These are phyloP conservation scores for Salvelinus alpinus DNA, from an alignment of 2,113 vertebrate genomes.

Conservation along the genomic window DNA sequence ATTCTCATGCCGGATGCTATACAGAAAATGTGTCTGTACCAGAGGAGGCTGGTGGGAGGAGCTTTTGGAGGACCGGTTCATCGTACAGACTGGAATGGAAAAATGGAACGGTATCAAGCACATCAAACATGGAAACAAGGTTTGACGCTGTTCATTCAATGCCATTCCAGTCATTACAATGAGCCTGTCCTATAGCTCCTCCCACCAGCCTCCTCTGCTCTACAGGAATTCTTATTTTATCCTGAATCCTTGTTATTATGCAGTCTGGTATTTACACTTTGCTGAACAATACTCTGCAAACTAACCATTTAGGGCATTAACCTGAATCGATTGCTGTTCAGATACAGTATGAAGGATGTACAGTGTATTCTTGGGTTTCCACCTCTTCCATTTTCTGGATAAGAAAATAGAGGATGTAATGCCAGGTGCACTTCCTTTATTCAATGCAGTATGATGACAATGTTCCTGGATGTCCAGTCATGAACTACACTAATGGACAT, in stretches of 20 bases:
- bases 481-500: not conserved
- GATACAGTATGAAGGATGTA: no score
- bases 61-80: no score
- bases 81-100: no score
- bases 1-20: not conserved
- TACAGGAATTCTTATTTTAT: not conserved
- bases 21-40: not conserved
- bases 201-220: no score
- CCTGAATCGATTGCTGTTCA: not conserved
- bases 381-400: no score
- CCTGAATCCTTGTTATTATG: not conserved
- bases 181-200: no score
- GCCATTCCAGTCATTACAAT: no score
- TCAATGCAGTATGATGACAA: not conserved
- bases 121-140: no score
- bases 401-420: not conserved
- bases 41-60: not conserved
- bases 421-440: not conserved
- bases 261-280: constrained; percentile 2
- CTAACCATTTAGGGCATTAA: not conserved
- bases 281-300: not conserved
- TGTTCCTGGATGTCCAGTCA: not conserved
- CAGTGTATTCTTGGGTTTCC: not conserved
- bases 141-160: no score
- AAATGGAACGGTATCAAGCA: no score